Evolutionary conservation across 2,888 invertebrate species (phyloP), one percentile per base, ranked within the genome.

Genomic region (Synanthedon myopaeformis): DNA sequence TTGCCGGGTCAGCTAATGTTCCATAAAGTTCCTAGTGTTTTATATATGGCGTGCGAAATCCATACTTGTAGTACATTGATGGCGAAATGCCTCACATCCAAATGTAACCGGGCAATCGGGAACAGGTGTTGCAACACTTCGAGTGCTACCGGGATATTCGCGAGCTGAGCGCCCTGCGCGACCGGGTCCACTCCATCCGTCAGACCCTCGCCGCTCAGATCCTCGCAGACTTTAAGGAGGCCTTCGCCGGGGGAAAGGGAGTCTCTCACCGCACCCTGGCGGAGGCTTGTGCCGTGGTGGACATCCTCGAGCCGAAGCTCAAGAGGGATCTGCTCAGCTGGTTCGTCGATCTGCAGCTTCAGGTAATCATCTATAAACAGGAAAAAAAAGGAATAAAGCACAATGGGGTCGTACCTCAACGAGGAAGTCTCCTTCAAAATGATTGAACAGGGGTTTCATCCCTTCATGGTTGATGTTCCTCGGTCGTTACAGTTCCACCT

Each of bases 91-190:
- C 3, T 19, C 3, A 3, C 19, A 3, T 19, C 3, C 23, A 23
- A 5, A 23, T 23, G 23, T 23, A 23, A 23, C 23, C 23, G 4
- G 23, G 4, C 23, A 23, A 23, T 23, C 23, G 23, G 23, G 23
- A 93, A 60, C 95, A 98, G 90, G 99, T 99, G 3, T 92, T 99
- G 77, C 93, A 96, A 59, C 96, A 99, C 79, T 97, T 99, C 74
- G 93, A 96, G 64, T 92, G 91, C 62, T 99, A 98, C 76, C 92
- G 93, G 59, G 94, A 95, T 71, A 97, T 99, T 70, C 94, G 95
- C 12, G 97, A 98, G 84, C 94, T 99, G 57, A 92, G 93, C 62
- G 92, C 93, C 65, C 89, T 97, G 53, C 92, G 96, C 0, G 94
- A 95, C 62, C 91, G 94, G 79, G 96, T 96, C 5, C 89, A 90